Conservation (phyloP, 2,888 invertebrate species). For the Polia nebulosa region DNA sequence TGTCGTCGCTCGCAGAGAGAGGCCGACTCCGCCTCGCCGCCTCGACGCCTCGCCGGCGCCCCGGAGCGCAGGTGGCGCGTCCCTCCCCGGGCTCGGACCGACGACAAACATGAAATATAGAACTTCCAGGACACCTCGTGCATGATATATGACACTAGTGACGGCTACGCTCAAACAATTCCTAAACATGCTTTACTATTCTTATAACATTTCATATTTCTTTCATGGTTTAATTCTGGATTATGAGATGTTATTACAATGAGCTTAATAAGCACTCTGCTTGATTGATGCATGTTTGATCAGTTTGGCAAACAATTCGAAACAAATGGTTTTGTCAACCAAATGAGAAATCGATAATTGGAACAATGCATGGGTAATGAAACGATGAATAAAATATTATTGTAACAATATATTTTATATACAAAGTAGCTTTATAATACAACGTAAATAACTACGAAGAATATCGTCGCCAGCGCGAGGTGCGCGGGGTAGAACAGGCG, state of each 20-base stretch:
- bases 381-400: constrained; percentile 79
- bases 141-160: constrained; percentile 82
- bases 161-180: constrained; percentile 75
- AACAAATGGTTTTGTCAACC: constrained; percentile 25
- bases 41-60: constrained; percentile 30
- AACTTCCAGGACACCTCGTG: constrained; percentile 77
- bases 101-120: constrained; percentile 82
- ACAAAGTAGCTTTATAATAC: constrained; percentile 87
- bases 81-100: constrained; percentile 68
- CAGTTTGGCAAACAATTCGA: constrained; percentile 18
- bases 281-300: constrained; percentile 18
- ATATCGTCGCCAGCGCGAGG: constrained; percentile 63
- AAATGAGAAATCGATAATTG: constrained; percentile 23
- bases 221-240: constrained; percentile 26
- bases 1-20: constrained; percentile 46
- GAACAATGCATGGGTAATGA: constrained; percentile 57
- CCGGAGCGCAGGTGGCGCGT: constrained; percentile 77
- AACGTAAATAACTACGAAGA: constrained; percentile 79
- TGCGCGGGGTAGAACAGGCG: no score
- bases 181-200: constrained; percentile 66
- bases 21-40: constrained; percentile 28
- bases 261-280: constrained; percentile 9
- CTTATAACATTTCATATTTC: constrained; percentile 64
- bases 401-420: constrained; percentile 89
- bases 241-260: constrained; percentile 1